These are phyloP conservation scores for Acleris emargana DNA, from an alignment of 2,888 invertebrate genomes.

Conservation along the genomic window DNA sequence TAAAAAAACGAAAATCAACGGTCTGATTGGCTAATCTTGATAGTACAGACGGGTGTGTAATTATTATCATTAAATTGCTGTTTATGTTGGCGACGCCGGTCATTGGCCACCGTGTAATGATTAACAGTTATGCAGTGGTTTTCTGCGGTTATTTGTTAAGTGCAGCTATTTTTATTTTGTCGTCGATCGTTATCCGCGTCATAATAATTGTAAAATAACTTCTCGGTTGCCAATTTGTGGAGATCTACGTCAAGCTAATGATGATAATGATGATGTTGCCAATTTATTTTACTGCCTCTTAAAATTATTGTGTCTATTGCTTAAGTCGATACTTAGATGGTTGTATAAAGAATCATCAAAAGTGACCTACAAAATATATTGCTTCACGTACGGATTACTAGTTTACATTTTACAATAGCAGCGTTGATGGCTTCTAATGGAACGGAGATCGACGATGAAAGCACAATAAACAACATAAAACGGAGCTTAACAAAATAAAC, in stretches of 20 bases:
- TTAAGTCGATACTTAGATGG: too few relatives aligned
- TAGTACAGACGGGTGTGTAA: slow-evolving; percentile 6
- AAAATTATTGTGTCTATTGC: not conserved
- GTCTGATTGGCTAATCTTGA: not conserved
- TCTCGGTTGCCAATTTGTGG: too few relatives aligned
- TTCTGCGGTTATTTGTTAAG: not conserved
- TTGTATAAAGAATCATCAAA: slow-evolving; percentile 5
- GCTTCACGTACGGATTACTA: slow-evolving; percentile 41
- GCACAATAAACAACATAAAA: slow-evolving; percentile 55
- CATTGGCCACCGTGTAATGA: slow-evolving; percentile 5
- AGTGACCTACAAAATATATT: slow-evolving; percentile 39
- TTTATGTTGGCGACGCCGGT: slow-evolving; percentile 12
- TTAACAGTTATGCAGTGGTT: slow-evolving; percentile 8
- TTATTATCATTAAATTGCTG: slow-evolving; percentile 13
- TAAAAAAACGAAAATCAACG: not conserved
- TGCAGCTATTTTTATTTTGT: slow-evolving; percentile 1
- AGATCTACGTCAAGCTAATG: too few relatives aligned
- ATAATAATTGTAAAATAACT: not conserved
- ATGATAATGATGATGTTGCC: too few relatives aligned
- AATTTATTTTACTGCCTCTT: not conserved
- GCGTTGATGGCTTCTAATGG: slow-evolving; percentile 51
- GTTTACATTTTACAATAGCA: slow-evolving; percentile 48
- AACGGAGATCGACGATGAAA: slow-evolving; percentile 41
- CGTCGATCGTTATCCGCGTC: not conserved
- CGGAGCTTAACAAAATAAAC: slow-evolving; percentile 53